These are phyloP conservation scores for Panagrolaimus sp. DNA, from an alignment of 1,140 invertebrate genomes.

Conservation along the genomic window DNA sequence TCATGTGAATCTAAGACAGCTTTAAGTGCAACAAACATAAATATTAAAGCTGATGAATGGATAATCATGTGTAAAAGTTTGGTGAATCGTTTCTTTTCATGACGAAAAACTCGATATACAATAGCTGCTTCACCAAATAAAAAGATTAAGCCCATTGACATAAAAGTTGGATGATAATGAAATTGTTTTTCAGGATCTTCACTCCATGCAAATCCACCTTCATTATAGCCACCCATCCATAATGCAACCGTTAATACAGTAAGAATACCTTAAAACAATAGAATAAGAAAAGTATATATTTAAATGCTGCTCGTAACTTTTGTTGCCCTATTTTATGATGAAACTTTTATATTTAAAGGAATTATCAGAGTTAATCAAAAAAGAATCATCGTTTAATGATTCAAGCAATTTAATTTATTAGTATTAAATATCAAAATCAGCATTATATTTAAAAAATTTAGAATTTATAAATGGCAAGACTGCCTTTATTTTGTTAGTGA, in stretches of 20 bases:
- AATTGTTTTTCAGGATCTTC: conserved; percentile 68
- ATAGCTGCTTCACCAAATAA: conserved; percentile 77
- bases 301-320: too few species aligned
- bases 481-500: too few species aligned
- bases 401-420: too few species aligned
- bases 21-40: conserved; percentile 69
- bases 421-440: too few species aligned
- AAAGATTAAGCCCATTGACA: conserved; percentile 77
- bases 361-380: too few species aligned
- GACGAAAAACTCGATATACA: conserved; percentile 73
- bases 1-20: conserved; percentile 82
- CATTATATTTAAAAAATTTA: too few species aligned
- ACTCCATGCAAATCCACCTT: conserved; percentile 73
- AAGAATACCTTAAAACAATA: conserved; percentile 62
- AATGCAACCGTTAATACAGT: conserved; percentile 67
- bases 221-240: conserved; percentile 68
- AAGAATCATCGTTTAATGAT: too few species aligned
- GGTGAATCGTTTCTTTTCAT: conserved; percentile 69
- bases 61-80: conserved; percentile 73
- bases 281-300: too few species aligned
- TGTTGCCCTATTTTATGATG: too few species aligned
- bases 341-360: too few species aligned
- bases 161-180: conserved; percentile 80
- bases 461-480: too few species aligned
- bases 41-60: conserved; percentile 67